Evolutionary conservation across 2,888 invertebrate genomes (phyloP).

Genomic region (Monopis laevigella): DNA sequence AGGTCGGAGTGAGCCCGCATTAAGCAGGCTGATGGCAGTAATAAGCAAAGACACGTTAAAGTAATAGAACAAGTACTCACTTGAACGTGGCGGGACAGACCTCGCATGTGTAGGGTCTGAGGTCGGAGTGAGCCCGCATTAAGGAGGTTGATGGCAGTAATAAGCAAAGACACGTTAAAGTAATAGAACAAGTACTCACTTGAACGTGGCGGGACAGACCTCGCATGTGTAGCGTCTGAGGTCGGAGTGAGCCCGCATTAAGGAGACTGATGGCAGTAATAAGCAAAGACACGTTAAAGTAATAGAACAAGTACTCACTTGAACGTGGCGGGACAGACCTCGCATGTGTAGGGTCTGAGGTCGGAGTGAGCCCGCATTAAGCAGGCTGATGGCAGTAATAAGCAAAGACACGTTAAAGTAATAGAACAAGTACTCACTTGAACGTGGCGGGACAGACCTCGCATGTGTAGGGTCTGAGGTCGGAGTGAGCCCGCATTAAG

Average conservation of each 20-base stretch:
- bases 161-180: no score
- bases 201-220: conserved; percentile 46
- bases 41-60: no score
- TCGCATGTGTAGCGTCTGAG: conserved; percentile 41
- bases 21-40: no score
- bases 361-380: no score
- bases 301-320: conserved; percentile 35
- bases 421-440: conserved; percentile 34
- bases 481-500: no score
- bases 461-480: conserved; percentile 43
- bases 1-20: conserved; percentile 48
- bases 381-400: no score
- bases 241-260: conserved; percentile 50
- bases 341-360: conserved; percentile 40
- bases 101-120: conserved; percentile 40
- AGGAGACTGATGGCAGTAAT: no score
- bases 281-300: no score
- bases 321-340: conserved; percentile 44
- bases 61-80: conserved; percentile 30
- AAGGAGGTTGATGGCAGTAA: no score
- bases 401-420: no score
- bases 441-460: conserved; percentile 44
- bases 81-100: conserved; percentile 48
- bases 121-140: conserved; percentile 48
- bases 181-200: conserved; percentile 31